Conservation (phyloP, 92 coral and sea anemone species). For the Chrysogorgia sp. region DNA sequence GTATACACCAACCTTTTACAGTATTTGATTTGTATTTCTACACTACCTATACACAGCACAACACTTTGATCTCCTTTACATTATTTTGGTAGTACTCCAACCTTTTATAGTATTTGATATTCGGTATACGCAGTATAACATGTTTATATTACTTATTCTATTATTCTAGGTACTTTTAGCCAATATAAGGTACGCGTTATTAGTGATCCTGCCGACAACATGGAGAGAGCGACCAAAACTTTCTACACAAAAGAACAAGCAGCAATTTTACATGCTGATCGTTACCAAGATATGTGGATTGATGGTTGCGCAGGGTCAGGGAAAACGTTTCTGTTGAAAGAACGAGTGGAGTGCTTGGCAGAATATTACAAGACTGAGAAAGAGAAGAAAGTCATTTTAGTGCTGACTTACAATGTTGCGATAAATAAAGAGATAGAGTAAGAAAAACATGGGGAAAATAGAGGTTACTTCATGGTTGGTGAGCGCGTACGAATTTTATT, state of each 20-base stretch:
- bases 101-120: no score
- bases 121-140: no score
- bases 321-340: conserved; percentile 11
- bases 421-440: conserved; percentile 9
- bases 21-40: no score
- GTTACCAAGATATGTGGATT: not conserved
- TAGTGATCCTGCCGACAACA: not conserved
- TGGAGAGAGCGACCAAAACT: not conserved
- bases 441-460: not conserved
- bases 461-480: no score
- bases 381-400: not conserved
- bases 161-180: not conserved
- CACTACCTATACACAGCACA: no score
- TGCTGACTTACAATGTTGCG: conserved; percentile 13
- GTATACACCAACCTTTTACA: no score
- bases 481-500: no score
- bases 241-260: conserved; percentile 12
- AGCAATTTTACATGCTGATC: not conserved
- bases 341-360: not conserved
- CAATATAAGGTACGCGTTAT: conserved; percentile 1
- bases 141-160: no score
- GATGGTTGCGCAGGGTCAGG: conserved; percentile 17
- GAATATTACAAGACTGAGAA: not conserved
- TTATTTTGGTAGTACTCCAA: no score
- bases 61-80: no score